A percentile compares a stretch with the other conserved stretches of the same genome.
Conservation (phyloP, 1,140 invertebrate species). For the Anagrus nilaparvatae region DNA sequence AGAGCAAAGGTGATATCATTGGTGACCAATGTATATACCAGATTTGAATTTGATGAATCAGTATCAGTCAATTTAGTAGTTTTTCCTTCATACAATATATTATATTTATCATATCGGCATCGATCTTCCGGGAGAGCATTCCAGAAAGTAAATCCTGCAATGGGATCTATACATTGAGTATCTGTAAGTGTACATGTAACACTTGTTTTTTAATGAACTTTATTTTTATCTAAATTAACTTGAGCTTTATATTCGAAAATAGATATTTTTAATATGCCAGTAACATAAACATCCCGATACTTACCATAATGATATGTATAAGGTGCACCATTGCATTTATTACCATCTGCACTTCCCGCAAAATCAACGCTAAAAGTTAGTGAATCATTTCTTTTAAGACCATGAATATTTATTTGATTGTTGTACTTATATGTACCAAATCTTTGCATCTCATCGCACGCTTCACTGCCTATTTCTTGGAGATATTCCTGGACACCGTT, state of each 20-base stretch:
- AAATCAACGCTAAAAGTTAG: too few species aligned
- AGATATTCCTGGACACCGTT: too few species aligned
- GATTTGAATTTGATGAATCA: background rate
- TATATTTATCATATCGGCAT: conserved; percentile 10
- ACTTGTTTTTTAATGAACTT: conserved; percentile 9
- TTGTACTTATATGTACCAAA: too few species aligned
- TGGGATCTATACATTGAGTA: conserved; percentile 6
- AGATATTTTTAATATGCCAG: background rate
- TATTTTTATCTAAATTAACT: conserved; percentile 8
- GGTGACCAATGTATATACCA: background rate
- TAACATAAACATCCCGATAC: background rate
- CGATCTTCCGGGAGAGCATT: conserved; percentile 5
- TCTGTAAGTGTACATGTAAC: background rate
- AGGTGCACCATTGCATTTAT: background rate
- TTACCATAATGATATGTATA: background rate
- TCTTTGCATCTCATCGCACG: too few species aligned
- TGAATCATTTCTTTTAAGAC: too few species aligned
- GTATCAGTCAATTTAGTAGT: background rate
- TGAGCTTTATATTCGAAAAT: conserved; percentile 1
- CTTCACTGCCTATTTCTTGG: too few species aligned
- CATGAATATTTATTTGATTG: too few species aligned
- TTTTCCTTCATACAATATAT: conserved; percentile 4
- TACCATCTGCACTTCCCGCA: too few species aligned
- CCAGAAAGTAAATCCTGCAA: conserved; percentile 16
- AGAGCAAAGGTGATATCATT: conserved; percentile 13